These are phyloP conservation scores for Carlito syrichta DNA, from an alignment of 2,113 vertebrate species.

Conservation along the genomic window DNA sequence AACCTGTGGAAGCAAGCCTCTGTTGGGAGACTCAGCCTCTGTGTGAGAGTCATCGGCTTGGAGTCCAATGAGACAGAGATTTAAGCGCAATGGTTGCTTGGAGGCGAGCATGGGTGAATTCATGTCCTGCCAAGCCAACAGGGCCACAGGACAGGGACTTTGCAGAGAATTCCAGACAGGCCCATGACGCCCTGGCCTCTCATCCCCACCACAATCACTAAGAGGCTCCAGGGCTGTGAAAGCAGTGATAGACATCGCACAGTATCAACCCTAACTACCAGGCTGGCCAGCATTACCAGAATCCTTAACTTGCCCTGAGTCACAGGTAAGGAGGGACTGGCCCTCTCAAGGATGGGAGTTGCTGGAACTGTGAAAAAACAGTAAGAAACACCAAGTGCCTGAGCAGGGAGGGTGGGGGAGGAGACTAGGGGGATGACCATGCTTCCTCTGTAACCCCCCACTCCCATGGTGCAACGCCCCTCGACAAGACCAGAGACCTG, in stretches of 20 bases:
- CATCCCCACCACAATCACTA: fast-evolving
- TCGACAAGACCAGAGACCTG: too few species aligned
- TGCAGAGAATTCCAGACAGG: not conserved
- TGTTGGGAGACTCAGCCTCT: fast-evolving
- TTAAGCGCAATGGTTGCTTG: too few species aligned
- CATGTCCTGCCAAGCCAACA: fast-evolving
- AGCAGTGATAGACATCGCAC: fast-evolving
- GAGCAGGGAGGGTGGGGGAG: not conserved
- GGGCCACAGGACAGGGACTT: fast-evolving
- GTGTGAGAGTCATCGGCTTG: not conserved
- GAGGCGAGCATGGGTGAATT: fast-evolving
- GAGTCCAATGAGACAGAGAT: fast-evolving
- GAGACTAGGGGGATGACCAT: too few species aligned
- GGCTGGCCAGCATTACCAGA: not conserved
- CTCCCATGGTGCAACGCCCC: too few species aligned
- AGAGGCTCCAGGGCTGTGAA: not conserved
- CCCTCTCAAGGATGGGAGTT: fast-evolving
- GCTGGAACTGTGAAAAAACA: not conserved
- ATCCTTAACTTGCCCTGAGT: not conserved
- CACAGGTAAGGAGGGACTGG: not conserved
- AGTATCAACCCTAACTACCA: fast-evolving
- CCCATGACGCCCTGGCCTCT: not conserved
- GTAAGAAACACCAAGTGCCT: not conserved
- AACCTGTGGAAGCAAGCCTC: not conserved
- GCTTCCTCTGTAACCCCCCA: not conserved